Base-by-base conservation (phyloP, 2,888 invertebrate species). In the Sarcophaga subvicina region DNA sequence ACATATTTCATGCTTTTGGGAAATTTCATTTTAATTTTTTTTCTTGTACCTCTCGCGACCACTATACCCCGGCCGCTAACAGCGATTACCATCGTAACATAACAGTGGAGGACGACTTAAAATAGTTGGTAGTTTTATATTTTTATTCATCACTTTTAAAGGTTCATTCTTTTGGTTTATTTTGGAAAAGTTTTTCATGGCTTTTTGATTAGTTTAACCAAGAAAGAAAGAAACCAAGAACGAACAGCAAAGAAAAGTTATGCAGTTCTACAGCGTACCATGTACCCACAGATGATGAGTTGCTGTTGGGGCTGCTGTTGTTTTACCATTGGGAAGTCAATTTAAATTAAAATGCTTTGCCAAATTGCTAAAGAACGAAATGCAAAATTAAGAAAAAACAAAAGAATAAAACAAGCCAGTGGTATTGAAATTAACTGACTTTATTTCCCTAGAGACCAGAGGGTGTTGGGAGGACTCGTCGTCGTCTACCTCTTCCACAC, bases 201-300 rank as follows among this genome's bases (percentile, higher is more conserved):
- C 90, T 91, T 90, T 90, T 90, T 90, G 90, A 90, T 90, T 90
- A 90, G 90, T 90, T 90, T 90, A 85, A 88, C 82, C 79, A 75
- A 83, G 54, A 54, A 54, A 54, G 14, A 54, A 54, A 12, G 10
- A 14, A 37, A 0, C 8, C 6, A 37, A 8, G 8, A 37, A 6
- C 6, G 37, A 37, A 37, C 37, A 37, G 37, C 14, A 54, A 86
- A 71, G 87, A 89, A 85, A 86, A 88, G 86, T 85, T 88, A 76
- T 86, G 84, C 87, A 80, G 77, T 90, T 90, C 79, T 80, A 62
- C 47, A 59, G 49, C 47, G 64, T 73, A n/a, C n/a, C n/a, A 69
- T 63, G 62, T 17, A 73, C 54, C 79, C 79, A 37, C 86, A 83
- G 81, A 75, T 87, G 83, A 79, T 87, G 87, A 79, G 73, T 73